Evolutionary conservation across 2,797 vertebrate genomes (phyloP).

Genomic region (Graptemys geographica): DNA sequence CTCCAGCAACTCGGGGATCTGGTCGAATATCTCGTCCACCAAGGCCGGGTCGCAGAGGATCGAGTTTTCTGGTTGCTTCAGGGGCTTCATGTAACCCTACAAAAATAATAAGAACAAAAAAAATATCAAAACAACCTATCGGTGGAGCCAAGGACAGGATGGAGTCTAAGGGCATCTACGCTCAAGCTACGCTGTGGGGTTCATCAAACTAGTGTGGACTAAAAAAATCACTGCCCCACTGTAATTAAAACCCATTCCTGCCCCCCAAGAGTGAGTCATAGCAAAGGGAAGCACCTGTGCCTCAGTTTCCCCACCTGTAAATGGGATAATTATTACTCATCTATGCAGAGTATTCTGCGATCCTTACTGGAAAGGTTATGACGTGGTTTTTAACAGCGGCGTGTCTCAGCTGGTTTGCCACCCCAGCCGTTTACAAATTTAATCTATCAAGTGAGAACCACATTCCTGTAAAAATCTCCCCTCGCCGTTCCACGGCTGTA

Average conservation of each 20-base stretch:
- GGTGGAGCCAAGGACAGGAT: background rate
- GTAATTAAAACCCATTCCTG: background rate
- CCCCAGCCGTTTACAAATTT: background rate
- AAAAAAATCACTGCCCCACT: background rate
- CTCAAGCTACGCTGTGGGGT: background rate
- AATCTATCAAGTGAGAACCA: background rate
- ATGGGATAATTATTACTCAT: background rate
- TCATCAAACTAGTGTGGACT: background rate
- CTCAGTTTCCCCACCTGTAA: background rate
- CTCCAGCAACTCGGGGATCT: constrained; percentile 97
- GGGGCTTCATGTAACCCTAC: constrained; percentile 97
- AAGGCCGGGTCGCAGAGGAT: constrained; percentile 92
- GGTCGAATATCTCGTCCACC: constrained; percentile 98
- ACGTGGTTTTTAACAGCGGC: background rate
- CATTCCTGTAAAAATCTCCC: background rate
- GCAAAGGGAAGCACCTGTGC: background rate
- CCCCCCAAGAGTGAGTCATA: background rate
- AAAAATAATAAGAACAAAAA: background rate
- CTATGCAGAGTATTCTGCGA: background rate
- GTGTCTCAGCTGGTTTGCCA: background rate
- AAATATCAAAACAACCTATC: background rate
- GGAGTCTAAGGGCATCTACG: background rate
- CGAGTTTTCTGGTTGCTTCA: constrained; percentile 94
- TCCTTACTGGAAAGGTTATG: background rate
- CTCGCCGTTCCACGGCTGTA: background rate